Percentiles rank a stretch among this genome's conserved stretches.
These are phyloP conservation scores for Metopia argyrocephala DNA, from an alignment of 2,888 invertebrate genomes.

Conservation along the genomic window DNA sequence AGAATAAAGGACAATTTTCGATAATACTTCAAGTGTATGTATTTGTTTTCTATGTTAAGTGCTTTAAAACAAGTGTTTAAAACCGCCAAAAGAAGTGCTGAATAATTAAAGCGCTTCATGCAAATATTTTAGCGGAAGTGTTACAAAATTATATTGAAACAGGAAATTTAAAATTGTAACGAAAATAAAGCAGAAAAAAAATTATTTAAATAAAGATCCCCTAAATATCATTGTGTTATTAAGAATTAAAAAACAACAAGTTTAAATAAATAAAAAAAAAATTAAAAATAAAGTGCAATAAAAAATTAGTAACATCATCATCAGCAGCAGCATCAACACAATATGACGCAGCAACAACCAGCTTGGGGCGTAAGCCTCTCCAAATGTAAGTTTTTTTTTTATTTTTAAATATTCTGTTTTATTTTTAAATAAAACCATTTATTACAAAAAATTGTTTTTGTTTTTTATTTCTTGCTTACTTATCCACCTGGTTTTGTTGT, in stretches of 20 bases:
- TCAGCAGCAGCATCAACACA: constrained; percentile 38
- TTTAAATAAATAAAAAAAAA: not conserved
- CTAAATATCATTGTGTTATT: constrained; percentile 26
- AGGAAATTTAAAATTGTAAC: constrained; percentile 33
- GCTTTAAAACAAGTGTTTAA: not conserved
- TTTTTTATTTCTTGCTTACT: too few species aligned
- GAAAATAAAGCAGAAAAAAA: not conserved
- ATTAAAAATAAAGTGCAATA: not conserved
- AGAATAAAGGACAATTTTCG: not conserved
- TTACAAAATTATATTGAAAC: constrained; percentile 25
- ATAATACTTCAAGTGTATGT: not conserved
- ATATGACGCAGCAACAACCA: constrained; percentile 75
- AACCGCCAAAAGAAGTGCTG: not conserved
- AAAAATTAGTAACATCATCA: not conserved
- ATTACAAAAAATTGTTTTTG: not conserved
- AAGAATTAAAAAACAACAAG: not conserved
- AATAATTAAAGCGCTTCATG: not conserved
- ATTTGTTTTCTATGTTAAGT: not conserved
- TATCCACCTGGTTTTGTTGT: too few species aligned
- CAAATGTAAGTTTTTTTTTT: constrained; percentile 74
- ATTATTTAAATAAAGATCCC: not conserved
- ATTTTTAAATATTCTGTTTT: not conserved
- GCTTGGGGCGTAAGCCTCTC: constrained; percentile 75
- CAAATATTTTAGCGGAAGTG: constrained; percentile 45
- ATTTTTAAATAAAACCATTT: not conserved